Base-by-base conservation (phyloP, 1,140 invertebrate genomes). In the Zaprionus lachaisei region DNA sequence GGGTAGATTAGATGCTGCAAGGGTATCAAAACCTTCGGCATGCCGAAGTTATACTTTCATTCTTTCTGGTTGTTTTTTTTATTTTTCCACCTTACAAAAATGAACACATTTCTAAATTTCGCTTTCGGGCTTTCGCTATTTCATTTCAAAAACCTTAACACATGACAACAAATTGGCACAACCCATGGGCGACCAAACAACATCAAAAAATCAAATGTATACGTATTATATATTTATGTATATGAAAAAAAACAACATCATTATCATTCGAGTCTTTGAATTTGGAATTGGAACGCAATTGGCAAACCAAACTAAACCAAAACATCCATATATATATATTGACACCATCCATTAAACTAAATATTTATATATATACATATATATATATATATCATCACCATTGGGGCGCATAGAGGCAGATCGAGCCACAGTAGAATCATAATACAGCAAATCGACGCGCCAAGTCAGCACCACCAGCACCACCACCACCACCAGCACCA, bases 351-450 rank as follows among this genome's bases (percentile, higher is more conserved):
- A 47, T 47, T 47, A 47, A 47, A 47, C n/a, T 6, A 41, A 7
- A 41, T 41, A 34, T 34, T 4, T 34, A 34, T 34, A 34, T 34
- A 34, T 34, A 34, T 9, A 34, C 11, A 31, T 15, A 68, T 60
- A 58, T 49, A 60, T 68, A 22, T 34, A 60, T 17, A 24, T 51
- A 55, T 55, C 20, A 71, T 60, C 26, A 22, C 26, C 62, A 57
- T 55, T 67, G 57, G 44, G 55, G 56, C 51, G 34, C 17, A 55
- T 55, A 62, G 64, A 63, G 34, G 44, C 44, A 71, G 61, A 41
- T 4, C 56, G 49, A 62, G 15, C 26, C 58, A 61, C 51, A 70
- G 64, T 77, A 66, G 74, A 70, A 77, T 80, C 24, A 69, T 80
- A 63, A 51, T 71, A 61, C 58, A 79, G 17, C 72, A 76, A 75